Base-by-base conservation (phyloP, 2,797 vertebrate species). In the Mus spretus region DNA sequence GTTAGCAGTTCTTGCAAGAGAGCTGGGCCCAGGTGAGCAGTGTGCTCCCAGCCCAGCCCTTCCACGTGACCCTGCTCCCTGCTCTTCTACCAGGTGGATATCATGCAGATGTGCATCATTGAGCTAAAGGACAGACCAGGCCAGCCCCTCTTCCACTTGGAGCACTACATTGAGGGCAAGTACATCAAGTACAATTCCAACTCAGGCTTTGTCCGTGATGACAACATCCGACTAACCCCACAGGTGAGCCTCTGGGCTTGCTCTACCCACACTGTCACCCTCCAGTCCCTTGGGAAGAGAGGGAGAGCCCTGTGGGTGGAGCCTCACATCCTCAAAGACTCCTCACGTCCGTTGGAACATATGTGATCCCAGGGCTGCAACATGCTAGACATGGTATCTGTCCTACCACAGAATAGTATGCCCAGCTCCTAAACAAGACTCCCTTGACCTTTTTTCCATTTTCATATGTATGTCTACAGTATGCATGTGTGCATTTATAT, bases 141-240 rank as follows among this genome's bases (percentile, higher is more conserved):
- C 26, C 99, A 99, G 91, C 99, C 99, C 9, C 98, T 99, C 6
- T 99, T 99, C 98, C 99, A 99, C 93, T 98, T 99, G 98, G 99
- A 99, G n/a, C 99, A 99, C 97, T 99, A 99, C 98, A 99, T 99
- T 6, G 99, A 99, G 98, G 99, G 99, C 91, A 99, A 99, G 96
- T 99, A 99, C 98, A 99, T 99, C 98, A 99, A 99, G 97, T 99
- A 99, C 98, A 99, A 99, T 99, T 99, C 99, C 85, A 99, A 99
- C 98, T 99, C 99, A 0, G 99, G 99, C 95, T 99, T 99, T 3
- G 99, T 99, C 93, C 99, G 99, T 28, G 99, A 99, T 0, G 99
- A 99, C 97, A 99, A 99, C 98, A 98, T 99, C 97, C 99, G 99
- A 31, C 99, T 99, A 72, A 99, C 99, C 1, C 99, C 99, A 0